Base-by-base conservation (phyloP, 2,888 invertebrate species). In the Cryptocephalus moraei region DNA sequence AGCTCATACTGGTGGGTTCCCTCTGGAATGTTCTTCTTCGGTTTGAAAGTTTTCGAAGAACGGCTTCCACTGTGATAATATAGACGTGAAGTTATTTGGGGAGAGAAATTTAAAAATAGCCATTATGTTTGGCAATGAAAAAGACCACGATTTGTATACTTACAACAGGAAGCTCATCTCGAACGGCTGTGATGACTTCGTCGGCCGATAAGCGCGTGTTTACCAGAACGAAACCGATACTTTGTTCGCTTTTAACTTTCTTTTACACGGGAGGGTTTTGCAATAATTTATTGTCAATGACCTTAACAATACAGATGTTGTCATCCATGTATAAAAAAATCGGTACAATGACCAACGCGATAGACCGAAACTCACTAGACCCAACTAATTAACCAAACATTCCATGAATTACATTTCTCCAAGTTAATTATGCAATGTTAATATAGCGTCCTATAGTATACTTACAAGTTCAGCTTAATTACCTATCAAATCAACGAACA, bases 1-100 rank as follows among this genome's bases (percentile, higher is more conserved):
- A 97, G 76, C 73, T 97, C 96, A 84, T 95, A 94, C 71, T 96
- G 96, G 76, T 95, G 95, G 39, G 94, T 95, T 50, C 95, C 95
- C 72, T 96, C 96, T 1, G 95, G 95, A 64, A 96, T 96, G 73
- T 96, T 95, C 73, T 96, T 96, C 75, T 96, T 96, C 54, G 96
- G 96, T 72, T 96, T 96, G 71, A 97, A 97, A 46, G 96, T 97
- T 76, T 95, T 95, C 61, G 91, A 92, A 54, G 91, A 91, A 67
- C 92, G 84, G 73, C 87, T 85, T 68, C 90, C 88, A 73, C 86
- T 86, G 64, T n/a, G 69, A 56, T 47, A 22, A 22, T 22, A 22
- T 22, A 2, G 22, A 22, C 22, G 6, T 22, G n/a, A 38, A 31
- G 36, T 36, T 44, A 47, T 50, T 43, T 45, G 39, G 43, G 22